Base-by-base conservation (phyloP, 2,113 vertebrate genomes). In the Pseudolaguvia tuberculata region DNA sequence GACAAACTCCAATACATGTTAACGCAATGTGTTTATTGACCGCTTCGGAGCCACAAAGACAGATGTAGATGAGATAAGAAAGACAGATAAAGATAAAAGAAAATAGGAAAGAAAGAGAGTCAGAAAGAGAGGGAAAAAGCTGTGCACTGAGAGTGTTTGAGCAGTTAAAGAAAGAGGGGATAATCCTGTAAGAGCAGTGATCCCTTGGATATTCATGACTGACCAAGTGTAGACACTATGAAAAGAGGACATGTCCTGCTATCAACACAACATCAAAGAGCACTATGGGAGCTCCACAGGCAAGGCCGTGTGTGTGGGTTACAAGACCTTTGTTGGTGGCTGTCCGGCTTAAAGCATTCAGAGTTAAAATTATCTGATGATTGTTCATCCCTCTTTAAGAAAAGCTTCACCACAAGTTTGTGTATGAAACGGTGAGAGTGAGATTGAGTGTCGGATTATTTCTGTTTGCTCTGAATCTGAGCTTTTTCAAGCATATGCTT, bases 191-290 rank as follows among this genome's bases (percentile, higher is more conserved):
- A 87, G 88, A 86, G 85, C 89, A 88, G 85, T 79, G 82, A 87
- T 90, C 86, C 89, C 90, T 91, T 92, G 88, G 91, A 91, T 91
- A 92, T 91, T 92, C 90, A 91, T 92, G 90, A 90, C 86, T 77
- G 87, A 79, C 83, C 80, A 73, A 88, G 88, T 86, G 78, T 87
- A 79, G 86, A 86, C 25, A 65, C 20, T 83, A 79, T 87, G 85
- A 89, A 90, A 88, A 78, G 87, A 88, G 83, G 85, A 90, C 88
- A 86, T 80, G 82, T 86, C 80, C 82, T 87, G 87, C 87, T 88
- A 86, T 81, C 87, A 88, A 90, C 90, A 88, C 88, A 83, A 90
- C 89, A 90, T 91, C 91, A 92, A 92, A 92, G 90, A 87, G 83
- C 80, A 78, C 72, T 55, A 58, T 75, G 83, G 86, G 86, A 85